Evolutionary conservation across 64 coral and sea anemone genomes (phyloP).

Genomic region (Acropora yongei): DNA sequence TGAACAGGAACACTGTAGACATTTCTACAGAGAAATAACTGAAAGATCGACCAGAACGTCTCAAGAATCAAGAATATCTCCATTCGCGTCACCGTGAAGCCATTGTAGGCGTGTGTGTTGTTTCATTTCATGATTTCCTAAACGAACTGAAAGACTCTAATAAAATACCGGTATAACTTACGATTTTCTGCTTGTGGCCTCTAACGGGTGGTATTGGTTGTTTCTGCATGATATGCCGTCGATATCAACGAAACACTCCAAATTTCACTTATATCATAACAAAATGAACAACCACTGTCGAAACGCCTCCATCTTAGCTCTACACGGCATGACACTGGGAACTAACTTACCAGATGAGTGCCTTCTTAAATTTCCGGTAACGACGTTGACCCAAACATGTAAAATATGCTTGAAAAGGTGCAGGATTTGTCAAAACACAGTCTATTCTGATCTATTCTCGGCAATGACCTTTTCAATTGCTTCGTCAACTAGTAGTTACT

Average conservation of each 20-base stretch:
- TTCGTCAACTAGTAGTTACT: no score
- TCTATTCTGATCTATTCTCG: no score
- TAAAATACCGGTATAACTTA: slow-evolving; percentile 6
- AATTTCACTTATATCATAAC: not conserved
- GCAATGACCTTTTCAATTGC: no score
- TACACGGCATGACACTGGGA: not conserved
- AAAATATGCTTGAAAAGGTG: no score
- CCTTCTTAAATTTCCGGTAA: not conserved
- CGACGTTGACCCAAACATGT: no score
- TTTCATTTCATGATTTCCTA: not conserved
- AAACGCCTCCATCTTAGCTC: slow-evolving; percentile 9
- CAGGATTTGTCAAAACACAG: no score
- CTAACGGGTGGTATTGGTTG: slow-evolving; percentile 61
- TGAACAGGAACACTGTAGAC: not conserved
- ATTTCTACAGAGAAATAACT: not conserved
- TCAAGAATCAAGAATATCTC: not conserved
- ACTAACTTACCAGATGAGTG: not conserved
- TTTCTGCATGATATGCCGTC: slow-evolving; percentile 40
- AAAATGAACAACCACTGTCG: not conserved
- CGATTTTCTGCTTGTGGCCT: slow-evolving; percentile 62
- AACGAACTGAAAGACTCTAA: not conserved
- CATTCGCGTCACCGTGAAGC: not conserved
- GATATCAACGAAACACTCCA: not conserved
- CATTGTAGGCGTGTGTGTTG: no score
- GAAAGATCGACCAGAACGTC: not conserved